Conservation (phyloP, 1,140 invertebrate species). For the Belonocnema kinseyi region DNA sequence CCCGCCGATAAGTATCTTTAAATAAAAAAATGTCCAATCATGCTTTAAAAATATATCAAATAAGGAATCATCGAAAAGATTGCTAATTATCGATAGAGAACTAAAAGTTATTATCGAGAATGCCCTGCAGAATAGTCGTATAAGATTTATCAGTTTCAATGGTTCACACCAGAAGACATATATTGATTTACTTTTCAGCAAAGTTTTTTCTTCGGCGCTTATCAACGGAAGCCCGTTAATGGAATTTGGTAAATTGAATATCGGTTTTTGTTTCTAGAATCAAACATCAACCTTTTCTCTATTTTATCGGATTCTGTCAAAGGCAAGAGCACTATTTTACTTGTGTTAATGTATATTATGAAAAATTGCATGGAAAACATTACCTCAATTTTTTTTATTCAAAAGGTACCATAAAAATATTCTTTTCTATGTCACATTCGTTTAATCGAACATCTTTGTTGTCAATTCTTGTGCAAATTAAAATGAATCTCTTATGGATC, state of each 20-base stretch:
- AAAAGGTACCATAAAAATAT: neutral
- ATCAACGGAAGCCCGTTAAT: slow-evolving; percentile 20
- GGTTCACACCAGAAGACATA: neutral
- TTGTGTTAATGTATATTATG: neutral
- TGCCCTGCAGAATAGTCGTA: neutral
- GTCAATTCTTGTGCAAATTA: too few species aligned
- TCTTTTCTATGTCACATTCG: too few species aligned
- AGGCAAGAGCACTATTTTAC: neutral
- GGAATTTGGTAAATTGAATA: slow-evolving; percentile 32
- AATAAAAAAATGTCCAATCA: too few species aligned
- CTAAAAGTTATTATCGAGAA: neutral
- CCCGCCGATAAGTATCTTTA: too few species aligned
- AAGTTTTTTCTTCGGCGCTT: slow-evolving; percentile 12
- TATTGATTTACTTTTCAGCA: slow-evolving; percentile 25
- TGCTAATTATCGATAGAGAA: too few species aligned
- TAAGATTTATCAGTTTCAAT: neutral
- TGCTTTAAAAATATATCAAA: too few species aligned
- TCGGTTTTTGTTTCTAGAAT: slow-evolving; percentile 26
- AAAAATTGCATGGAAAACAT: neutral
- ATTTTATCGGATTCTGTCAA: neutral
- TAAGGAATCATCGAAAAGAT: too few species aligned
- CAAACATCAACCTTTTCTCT: slow-evolving; percentile 15
- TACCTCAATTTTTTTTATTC: neutral
- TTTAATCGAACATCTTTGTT: too few species aligned
- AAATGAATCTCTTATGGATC: too few species aligned